These are phyloP conservation scores for Tilapia sparmanii DNA, from an alignment of 2,113 vertebrate species.

Conservation along the genomic window DNA sequence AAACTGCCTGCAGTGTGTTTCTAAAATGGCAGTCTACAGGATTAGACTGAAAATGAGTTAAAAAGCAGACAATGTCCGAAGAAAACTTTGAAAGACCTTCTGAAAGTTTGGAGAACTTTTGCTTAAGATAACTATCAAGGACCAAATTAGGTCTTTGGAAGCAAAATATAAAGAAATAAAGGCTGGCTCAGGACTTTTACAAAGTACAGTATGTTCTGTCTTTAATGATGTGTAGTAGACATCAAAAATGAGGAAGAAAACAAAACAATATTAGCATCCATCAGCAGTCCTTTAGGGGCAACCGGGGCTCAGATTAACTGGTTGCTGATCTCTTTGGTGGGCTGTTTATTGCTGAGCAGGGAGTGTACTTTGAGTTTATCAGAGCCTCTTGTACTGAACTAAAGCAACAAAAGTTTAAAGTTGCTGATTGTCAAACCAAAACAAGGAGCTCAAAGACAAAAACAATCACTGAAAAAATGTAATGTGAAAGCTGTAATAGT, in stretches of 20 bases:
- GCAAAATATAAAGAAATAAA: background rate
- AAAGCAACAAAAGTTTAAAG: background rate
- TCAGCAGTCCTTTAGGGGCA: background rate
- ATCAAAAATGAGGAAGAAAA: background rate
- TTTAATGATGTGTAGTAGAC: background rate
- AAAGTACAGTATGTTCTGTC: background rate
- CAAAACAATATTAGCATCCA: background rate
- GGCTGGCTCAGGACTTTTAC: background rate
- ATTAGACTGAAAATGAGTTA: background rate
- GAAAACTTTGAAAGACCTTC: background rate
- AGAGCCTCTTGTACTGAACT: background rate
- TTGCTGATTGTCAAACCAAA: background rate
- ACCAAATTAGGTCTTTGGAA: background rate
- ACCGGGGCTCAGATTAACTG: background rate
- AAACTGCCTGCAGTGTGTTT: background rate
- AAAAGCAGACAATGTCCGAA: background rate
- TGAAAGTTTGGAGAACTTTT: background rate
- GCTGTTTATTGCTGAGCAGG: background rate
- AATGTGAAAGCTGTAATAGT: background rate
- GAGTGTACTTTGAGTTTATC: background rate
- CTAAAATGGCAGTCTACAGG: background rate
- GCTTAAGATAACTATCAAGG: background rate
- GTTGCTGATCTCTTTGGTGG: background rate
- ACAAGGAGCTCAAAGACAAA: background rate
- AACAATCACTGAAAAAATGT: background rate